phyloP scores from a whole-genome alignment of 37 sponge, comb jelly and placozoan species.

The Beroe forskalii region DNA sequence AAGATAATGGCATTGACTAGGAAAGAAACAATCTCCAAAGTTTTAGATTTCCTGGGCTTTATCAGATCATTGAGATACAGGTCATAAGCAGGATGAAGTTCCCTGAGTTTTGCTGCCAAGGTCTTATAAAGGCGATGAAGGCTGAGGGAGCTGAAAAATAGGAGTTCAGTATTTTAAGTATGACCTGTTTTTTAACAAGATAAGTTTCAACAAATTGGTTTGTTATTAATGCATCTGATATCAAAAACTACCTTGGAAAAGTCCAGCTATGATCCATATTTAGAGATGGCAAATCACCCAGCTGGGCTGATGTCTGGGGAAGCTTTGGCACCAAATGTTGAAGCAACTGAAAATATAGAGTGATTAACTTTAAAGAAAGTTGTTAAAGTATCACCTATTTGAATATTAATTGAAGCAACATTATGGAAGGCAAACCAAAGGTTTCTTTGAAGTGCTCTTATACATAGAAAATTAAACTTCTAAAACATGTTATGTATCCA shows the following conservation, averaged over 20 bases:
- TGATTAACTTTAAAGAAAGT: too few relatives aligned
- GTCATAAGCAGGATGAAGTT: background rate
- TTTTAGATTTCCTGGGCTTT: background rate
- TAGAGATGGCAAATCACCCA: background rate
- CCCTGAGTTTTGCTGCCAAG: background rate
- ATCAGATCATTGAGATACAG: background rate
- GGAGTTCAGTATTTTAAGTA: too few relatives aligned
- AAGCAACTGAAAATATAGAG: background rate
- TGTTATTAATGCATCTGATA: too few relatives aligned
- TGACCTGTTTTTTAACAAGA: too few relatives aligned
- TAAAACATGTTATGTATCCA: too few relatives aligned
- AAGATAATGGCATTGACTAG: constrained; percentile 25
- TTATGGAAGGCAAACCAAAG: too few relatives aligned
- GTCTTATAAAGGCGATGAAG: background rate
- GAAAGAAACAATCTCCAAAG: constrained; percentile 10
- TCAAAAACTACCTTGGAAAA: background rate
- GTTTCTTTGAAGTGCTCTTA: too few relatives aligned
- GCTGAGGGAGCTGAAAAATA: background rate
- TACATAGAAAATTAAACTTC: too few relatives aligned
- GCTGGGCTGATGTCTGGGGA: background rate
- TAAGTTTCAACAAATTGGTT: too few relatives aligned
- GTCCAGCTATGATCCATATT: background rate
- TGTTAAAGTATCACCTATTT: too few relatives aligned
- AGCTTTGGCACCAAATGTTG: background rate
- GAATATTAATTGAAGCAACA: too few relatives aligned